Percentiles rank a stretch among this genome's conserved stretches.
Conservation (phyloP, 2,113 vertebrate species). For the Hassar affinis region DNA sequence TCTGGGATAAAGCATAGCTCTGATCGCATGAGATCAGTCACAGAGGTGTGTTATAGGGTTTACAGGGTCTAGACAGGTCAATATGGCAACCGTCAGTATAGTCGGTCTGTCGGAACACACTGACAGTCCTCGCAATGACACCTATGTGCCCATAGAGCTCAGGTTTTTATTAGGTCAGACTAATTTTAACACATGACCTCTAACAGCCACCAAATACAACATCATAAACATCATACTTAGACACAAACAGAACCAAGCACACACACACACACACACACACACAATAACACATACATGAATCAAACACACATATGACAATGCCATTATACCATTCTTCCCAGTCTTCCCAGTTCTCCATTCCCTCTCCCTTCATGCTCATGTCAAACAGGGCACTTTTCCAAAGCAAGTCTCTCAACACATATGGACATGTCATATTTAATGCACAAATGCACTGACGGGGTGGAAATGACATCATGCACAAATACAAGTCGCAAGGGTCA, state of each 20-base stretch:
- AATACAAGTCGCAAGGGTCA: constrained; percentile 33
- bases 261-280: constrained; percentile 29
- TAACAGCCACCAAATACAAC: constrained; percentile 39
- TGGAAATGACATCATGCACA: constrained; percentile 47
- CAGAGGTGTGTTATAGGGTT: neutral
- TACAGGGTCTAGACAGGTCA: neutral
- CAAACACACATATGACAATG: constrained; percentile 13
- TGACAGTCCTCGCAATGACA: constrained; percentile 32
- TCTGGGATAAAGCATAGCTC: neutral
- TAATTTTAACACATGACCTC: constrained; percentile 47
- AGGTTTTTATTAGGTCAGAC: constrained; percentile 27
- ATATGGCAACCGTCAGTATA: neutral
- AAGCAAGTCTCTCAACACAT: constrained; percentile 17
- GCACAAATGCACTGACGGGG: constrained; percentile 29
- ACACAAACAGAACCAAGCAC: constrained; percentile 17
- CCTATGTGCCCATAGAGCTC: constrained; percentile 10
- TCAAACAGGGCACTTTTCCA: constrained; percentile 11
- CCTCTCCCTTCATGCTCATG: neutral
- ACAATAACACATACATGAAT: constrained; percentile 28
- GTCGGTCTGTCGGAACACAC: constrained; percentile 30
- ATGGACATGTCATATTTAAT: constrained; percentile 17
- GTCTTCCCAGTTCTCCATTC: neutral
- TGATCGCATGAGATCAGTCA: constrained; percentile 11
- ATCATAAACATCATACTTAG: constrained; percentile 20
- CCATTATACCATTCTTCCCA: neutral